These are phyloP conservation scores for Dugesia japonica DNA, from an alignment of 2,888 invertebrate genomes.

Conservation along the genomic window DNA sequence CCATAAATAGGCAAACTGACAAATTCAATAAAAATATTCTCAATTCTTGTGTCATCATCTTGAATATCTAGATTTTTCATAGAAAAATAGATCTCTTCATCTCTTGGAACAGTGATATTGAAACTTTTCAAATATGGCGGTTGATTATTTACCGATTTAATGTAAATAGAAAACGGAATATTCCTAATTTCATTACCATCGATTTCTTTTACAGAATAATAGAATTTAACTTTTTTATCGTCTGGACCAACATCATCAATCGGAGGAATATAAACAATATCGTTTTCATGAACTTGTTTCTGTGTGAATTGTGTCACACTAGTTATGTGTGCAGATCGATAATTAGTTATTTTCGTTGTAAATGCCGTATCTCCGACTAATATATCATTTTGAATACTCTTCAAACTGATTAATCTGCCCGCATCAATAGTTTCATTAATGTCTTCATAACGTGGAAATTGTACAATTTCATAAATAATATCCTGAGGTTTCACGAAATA, in stretches of 20 bases:
- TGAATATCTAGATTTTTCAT: background rate
- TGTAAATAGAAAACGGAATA: background rate
- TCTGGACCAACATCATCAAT: conserved; percentile 22
- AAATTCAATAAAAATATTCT: conserved; percentile 25
- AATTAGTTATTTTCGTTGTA: background rate
- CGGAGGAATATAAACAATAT: conserved; percentile 34
- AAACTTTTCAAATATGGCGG: conserved; percentile 11
- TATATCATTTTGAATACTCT: background rate
- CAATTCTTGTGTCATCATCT: conserved; percentile 26
- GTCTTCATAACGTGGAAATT: conserved; percentile 20
- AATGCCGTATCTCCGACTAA: conserved; percentile 29
- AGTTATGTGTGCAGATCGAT: conserved; percentile 28
- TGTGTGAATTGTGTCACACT: conserved; percentile 28
- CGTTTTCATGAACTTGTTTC: conserved; percentile 26
- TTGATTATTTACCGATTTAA: conserved; percentile 28
- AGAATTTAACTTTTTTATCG: conserved; percentile 24
- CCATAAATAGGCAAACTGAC: conserved; percentile 16
- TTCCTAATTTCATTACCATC: background rate
- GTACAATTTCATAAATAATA: conserved; percentile 13
- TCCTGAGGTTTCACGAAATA: background rate
- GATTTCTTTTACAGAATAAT: conserved; percentile 5
- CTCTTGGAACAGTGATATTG: conserved; percentile 22
- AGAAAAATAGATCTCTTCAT: conserved; percentile 16
- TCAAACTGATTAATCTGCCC: conserved; percentile 32
- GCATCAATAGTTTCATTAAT: conserved; percentile 27